Conservation (phyloP, 2,888 invertebrate species). For the Chalcis sispes region DNA sequence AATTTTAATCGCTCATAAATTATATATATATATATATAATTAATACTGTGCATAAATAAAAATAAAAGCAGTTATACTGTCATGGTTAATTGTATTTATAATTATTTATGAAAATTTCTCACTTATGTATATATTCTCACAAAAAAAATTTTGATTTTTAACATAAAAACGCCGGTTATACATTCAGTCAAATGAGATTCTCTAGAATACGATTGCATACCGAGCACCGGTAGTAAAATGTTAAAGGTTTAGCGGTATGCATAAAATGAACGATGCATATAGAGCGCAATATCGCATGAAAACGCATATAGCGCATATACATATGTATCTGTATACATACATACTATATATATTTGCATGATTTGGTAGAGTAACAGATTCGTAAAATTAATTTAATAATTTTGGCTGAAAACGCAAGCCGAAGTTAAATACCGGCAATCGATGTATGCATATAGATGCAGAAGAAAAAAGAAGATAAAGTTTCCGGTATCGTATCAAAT, state of each 20-base stretch:
- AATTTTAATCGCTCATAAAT: no score
- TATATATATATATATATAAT: no score
- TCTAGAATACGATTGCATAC: not conserved
- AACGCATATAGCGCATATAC: constrained; percentile 20
- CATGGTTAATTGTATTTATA: no score
- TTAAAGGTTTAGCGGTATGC: constrained; percentile 9
- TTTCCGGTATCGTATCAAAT: constrained; percentile 38
- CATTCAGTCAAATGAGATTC: constrained; percentile 46
- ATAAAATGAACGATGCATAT: constrained; percentile 27
- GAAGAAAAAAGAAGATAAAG: not conserved
- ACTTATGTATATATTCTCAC: no score
- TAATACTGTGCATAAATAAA: no score
- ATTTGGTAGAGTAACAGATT: no score
- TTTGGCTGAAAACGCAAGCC: constrained; percentile 19
- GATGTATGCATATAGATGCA: not conserved
- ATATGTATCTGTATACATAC: constrained; percentile 12
- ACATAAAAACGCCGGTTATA: constrained; percentile 12
- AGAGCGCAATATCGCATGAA: constrained; percentile 19
- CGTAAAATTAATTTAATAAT: not conserved
- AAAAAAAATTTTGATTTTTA: no score
- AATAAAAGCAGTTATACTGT: no score
- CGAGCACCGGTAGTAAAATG: constrained; percentile 27
- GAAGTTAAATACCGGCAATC: constrained; percentile 25
- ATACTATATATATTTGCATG: no score
- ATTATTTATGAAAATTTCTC: no score